These are phyloP conservation scores for Tipula vernalis DNA, from an alignment of 2,888 invertebrate genomes.

Conservation along the genomic window DNA sequence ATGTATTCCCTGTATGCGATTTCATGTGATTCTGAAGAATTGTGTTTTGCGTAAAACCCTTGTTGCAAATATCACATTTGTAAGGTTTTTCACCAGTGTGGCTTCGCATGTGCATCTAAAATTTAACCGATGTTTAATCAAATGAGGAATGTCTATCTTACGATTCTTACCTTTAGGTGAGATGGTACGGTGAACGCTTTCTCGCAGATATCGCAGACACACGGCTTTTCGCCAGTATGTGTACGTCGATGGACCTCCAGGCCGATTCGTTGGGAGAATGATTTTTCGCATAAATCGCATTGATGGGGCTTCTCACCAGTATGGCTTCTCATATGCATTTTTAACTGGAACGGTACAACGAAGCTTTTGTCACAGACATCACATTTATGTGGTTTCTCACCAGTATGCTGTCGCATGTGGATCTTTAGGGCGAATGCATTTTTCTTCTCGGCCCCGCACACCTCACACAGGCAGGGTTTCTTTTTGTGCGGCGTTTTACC, in stretches of 20 bases:
- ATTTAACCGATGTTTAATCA: neutral
- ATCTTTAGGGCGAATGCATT: neutral
- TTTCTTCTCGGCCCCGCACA: neutral
- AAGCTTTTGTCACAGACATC: neutral
- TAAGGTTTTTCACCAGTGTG: neutral
- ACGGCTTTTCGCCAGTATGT: neutral
- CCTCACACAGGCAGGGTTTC: neutral
- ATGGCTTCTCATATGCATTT: conserved; percentile 5
- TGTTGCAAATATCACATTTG: neutral
- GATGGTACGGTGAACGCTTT: neutral
- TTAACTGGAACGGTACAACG: neutral
- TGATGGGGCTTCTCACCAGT: conserved; percentile 4
- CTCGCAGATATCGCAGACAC: neutral
- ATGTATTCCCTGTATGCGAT: neutral
- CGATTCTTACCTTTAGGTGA: neutral
- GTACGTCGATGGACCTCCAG: neutral
- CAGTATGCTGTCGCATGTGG: conserved; percentile 1
- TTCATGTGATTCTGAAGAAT: neutral
- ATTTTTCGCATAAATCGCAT: neutral
- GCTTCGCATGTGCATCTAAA: conserved; percentile 6
- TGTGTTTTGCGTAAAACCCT: neutral
- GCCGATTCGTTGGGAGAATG: neutral
- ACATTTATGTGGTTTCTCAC: neutral
- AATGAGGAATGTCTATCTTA: neutral
- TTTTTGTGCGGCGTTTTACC: conserved; percentile 5